phyloP scores from a whole-genome alignment of 2,888 invertebrate genomes.

The Eupithecia vulgata region DNA sequence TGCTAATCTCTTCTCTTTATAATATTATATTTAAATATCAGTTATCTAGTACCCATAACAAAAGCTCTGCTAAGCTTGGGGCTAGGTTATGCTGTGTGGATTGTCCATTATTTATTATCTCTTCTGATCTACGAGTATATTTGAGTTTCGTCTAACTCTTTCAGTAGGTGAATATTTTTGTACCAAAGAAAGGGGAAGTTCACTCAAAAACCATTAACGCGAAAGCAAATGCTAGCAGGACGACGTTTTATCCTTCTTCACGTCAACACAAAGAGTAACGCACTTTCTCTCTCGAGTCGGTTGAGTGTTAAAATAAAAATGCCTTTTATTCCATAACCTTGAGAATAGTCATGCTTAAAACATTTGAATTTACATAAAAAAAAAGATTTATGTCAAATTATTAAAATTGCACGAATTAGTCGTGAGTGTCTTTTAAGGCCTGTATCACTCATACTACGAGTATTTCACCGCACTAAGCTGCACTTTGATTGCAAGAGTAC shows the following conservation, averaged over 20 bases:
- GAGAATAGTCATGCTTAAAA: no score
- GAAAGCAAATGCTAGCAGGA: constrained; percentile 43
- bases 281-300: constrained; percentile 56
- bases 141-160: background rate
- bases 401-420: no score
- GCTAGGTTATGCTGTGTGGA: background rate
- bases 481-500: no score
- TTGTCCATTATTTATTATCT: background rate
- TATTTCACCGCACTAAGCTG: no score
- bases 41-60: background rate
- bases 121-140: background rate
- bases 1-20: no score
- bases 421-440: no score
- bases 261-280: constrained; percentile 64
- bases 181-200: background rate
- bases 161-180: background rate
- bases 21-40: no score
- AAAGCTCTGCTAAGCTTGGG: no score
- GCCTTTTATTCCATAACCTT: no score
- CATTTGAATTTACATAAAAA: no score
- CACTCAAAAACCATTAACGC: constrained; percentile 31
- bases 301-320: background rate
- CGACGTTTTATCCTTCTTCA: constrained; percentile 54
- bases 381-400: no score
- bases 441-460: no score